Percentiles rank a stretch among this genome's conserved stretches.
phyloP scores from a whole-genome alignment of 1,140 invertebrate genomes.

The Hermetia illucens region DNA sequence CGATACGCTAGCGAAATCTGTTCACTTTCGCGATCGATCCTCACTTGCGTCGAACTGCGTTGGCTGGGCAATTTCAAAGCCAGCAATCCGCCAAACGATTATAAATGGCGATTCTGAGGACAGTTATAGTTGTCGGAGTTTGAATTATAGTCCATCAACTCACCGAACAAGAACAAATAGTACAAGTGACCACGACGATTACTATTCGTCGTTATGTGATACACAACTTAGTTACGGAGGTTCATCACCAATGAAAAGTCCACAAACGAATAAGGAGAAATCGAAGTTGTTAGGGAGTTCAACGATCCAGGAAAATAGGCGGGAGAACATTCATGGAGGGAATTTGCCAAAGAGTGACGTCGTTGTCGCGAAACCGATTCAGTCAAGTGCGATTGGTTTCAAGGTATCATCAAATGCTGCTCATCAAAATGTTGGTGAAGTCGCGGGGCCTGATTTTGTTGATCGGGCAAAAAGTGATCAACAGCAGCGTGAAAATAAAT shows the following conservation, averaged over 20 bases:
- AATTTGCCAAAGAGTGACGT: slow-evolving; percentile 6
- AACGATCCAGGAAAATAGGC: slow-evolving; percentile 3
- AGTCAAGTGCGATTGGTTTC: slow-evolving; percentile 13
- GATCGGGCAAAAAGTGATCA: too few species aligned
- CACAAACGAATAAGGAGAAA: slow-evolving; percentile 8
- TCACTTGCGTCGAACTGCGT: not conserved
- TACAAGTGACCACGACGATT: too few species aligned
- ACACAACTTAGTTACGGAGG: slow-evolving; percentile 15
- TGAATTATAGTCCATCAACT: too few species aligned
- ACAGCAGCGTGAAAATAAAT: too few species aligned
- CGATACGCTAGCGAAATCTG: not conserved
- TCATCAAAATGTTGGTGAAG: too few species aligned
- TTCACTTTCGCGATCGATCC: not conserved
- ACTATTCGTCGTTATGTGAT: slow-evolving; percentile 16
- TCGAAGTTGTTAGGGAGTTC: not conserved
- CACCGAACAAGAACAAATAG: not conserved
- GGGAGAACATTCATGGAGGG: slow-evolving; percentile 4
- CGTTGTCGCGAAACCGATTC: slow-evolving; percentile 11
- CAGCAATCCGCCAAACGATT: not conserved
- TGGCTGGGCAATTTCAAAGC: not conserved
- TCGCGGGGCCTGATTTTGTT: too few species aligned
- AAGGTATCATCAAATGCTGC: too few species aligned
- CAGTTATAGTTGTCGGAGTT: not conserved
- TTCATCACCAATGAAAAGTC: slow-evolving; percentile 13
- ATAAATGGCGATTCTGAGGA: slow-evolving; percentile 2